Base-by-base conservation (phyloP, 2,888 invertebrate genomes). In the Leucania comma region DNA sequence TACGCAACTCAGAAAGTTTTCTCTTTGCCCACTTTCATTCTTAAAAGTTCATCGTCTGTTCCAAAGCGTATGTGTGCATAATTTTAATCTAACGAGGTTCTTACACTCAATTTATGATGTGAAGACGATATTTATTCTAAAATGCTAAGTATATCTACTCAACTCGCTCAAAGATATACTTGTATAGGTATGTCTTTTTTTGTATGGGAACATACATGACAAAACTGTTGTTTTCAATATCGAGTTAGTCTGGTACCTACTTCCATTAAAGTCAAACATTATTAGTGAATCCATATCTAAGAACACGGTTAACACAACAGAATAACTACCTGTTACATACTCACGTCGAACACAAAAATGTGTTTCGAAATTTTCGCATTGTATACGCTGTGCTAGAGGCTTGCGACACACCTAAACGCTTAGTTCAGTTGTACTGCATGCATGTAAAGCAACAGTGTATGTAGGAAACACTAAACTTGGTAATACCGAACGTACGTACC, bases 341-440 rank as follows among this genome's bases (percentile, higher is more conserved):
- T 66, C 63, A 71, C 72, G 66, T 78, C 38, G 26, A 78, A 79
- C 72, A 80, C 68, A 74, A 75, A 77, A 81, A 74, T 73, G 72
- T 65, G 68, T 83, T 83, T 80, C 80, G 81, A 75, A 72, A 80
- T 75, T 73, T 78, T 78, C 72, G 72, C 72, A 80, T 77, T 80
- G 75, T 73, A 60, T 75, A 54, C 64, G 73, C 57, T 69, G 57
- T 58, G 81, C 70, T 75, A 20, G 17, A 48, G 66, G 62, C 73
- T 85, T 85, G 69, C 80, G 75, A 85, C 78, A 83, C 65, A 72
- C 60, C 67, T 69, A 57, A 73, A 67, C 72, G 75, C 73, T 80
- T 58, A 70, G 68, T 67, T 67, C 56, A 68, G 38, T 65, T 58
- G 65, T 72, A 68, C 66, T 59, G 59, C 65, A 57, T 74, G 65